A percentile compares a stretch with the other conserved stretches of the same genome.
Evolutionary conservation across 2,113 vertebrate species (phyloP).

Genomic region (Okapia johnstoni): DNA sequence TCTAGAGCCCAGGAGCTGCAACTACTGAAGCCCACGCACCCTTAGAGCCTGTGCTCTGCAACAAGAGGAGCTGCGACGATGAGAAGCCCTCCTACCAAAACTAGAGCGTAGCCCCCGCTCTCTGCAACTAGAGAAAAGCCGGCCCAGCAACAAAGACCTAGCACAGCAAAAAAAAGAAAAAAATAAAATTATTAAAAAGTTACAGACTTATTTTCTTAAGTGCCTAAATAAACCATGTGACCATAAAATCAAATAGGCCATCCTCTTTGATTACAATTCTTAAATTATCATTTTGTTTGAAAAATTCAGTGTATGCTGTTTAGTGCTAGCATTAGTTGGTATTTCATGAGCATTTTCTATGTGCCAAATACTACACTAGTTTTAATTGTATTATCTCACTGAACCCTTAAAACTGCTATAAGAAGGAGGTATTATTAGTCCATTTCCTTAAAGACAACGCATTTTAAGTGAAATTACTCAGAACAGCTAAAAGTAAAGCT

Average conservation of each 20-base stretch:
- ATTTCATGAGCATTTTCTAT: not conserved
- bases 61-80: not conserved
- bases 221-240: not conserved
- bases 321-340: not conserved
- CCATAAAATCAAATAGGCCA: not conserved
- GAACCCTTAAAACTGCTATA: not conserved
- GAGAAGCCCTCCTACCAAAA: fast-evolving
- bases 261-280: not conserved
- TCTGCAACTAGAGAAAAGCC: not conserved
- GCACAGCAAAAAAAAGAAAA: not conserved
- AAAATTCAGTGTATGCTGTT: not conserved
- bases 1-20: not conserved
- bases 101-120: fast-evolving
- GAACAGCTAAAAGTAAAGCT: not conserved
- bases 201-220: not conserved
- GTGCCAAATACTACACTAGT: not conserved
- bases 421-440: not conserved
- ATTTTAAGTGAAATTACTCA: not conserved
- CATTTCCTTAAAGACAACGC: not conserved
- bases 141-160: not conserved
- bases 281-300: not conserved
- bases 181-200: not conserved
- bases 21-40: not conserved
- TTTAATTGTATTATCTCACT: not conserved
- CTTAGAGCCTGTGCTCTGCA: not conserved